Evolutionary conservation across 2,888 invertebrate species (phyloP), one percentile per base, ranked within the genome.

Genomic region (Heliconius aoede): DNA sequence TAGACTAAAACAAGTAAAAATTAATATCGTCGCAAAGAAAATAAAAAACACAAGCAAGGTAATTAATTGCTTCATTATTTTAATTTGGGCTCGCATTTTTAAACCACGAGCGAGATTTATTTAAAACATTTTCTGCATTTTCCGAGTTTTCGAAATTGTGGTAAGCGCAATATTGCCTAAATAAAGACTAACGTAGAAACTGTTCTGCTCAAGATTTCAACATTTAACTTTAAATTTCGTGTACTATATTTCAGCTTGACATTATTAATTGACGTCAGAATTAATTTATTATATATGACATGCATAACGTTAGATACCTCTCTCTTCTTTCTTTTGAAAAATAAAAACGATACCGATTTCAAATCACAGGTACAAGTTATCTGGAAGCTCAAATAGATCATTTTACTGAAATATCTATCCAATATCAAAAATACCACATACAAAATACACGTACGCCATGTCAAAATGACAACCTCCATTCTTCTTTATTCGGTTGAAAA

Each of bases 1-100:
- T 3, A n/a, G 64, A 11, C 32, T 13, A 64, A 21, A 64, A 64
- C 13, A 64, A 64, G n/a, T 64, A 65, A 65, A 65, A 65, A 24
- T 65, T n/a, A 24, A 65, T 8, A 64, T 65, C 36, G 36, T 36
- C 64, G 36, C 21, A 1, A n/a, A 13, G 2, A 65, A 65, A 65
- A 65, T 24, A 65, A 65, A n/a, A 64, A 65, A 24, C 24, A 3
- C n/a, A 24, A 32, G 64, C 36, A 13, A 65, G 13, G n/a, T 21
- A 24, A 13, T 15, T 21, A 24, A 13, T 15, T 65, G 64, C 64
- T 24, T 5, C 36, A 36, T 36, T n/a, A 65, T 65, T 65, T 36
- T 5, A 36, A 36, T 24, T 46, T 46, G 3, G 46, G 21, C 21
- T 65, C 24, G 64, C 13, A n/a, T 36, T 36, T 64, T 15, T 8